A percentile compares a stretch with the other conserved stretches of the same genome.
Conservation (phyloP, 2,888 invertebrate genomes). For the Argyresthia albistria region DNA sequence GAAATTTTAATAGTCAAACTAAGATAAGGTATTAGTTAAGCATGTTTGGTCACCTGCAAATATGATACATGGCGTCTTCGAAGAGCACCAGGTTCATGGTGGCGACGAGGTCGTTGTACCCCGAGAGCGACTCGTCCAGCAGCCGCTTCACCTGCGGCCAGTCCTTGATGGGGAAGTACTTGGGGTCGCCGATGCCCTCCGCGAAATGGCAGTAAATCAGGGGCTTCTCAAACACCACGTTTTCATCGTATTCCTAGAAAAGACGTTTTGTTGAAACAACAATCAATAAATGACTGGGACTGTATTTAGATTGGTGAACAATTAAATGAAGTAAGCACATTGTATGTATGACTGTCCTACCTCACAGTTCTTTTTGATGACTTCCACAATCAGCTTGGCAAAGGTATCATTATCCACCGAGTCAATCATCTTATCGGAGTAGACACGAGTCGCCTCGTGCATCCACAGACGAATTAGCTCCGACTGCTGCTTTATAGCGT, state of each 20-base stretch:
- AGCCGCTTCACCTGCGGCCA: slow-evolving; percentile 81
- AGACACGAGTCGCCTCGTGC: slow-evolving; percentile 93
- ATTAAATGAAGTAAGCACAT: no score
- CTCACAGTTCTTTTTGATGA: slow-evolving; percentile 84
- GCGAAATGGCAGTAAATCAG: slow-evolving; percentile 95
- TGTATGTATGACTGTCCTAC: slow-evolving; percentile 28
- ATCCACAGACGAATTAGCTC: slow-evolving; percentile 88
- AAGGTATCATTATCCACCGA: slow-evolving; percentile 82
- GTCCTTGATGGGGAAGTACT: slow-evolving; percentile 85
- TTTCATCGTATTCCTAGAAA: slow-evolving; percentile 79
- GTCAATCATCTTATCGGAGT: slow-evolving; percentile 92
- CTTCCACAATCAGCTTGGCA: slow-evolving; percentile 79
- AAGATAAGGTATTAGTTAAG: no score
- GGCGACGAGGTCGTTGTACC: slow-evolving; percentile 91
- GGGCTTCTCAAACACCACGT: slow-evolving; percentile 79
- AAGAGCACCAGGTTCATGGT: slow-evolving; percentile 96
- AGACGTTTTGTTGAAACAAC: neutral
- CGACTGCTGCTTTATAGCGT: slow-evolving; percentile 78
- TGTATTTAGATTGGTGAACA: no score
- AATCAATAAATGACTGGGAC: no score
- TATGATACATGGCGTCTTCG: slow-evolving; percentile 95
- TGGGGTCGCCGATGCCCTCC: slow-evolving; percentile 91
- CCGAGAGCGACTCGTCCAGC: slow-evolving; percentile 83
- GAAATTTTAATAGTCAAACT: no score
- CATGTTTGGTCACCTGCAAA: slow-evolving; percentile 77